Base-by-base conservation (phyloP, 2,888 invertebrate species). In the Thumatha senex region DNA sequence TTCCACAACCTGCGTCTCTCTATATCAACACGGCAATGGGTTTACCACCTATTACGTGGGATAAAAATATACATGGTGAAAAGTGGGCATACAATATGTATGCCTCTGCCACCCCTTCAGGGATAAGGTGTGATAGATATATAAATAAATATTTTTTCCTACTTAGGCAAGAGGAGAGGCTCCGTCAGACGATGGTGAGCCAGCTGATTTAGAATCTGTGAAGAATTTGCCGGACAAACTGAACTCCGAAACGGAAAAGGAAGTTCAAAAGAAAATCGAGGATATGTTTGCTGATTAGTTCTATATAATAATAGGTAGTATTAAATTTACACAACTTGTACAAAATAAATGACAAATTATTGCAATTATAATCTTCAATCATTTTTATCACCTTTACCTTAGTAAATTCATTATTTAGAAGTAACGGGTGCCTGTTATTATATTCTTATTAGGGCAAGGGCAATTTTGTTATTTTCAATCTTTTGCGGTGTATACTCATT, bases 241-340 rank as follows among this genome's bases (percentile, higher is more conserved):
- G 14, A 89, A 89, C 56, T 86, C 90, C 0, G 89, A 90, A 50
- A 84, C 86, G 1, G 90, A 90, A 61, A 90, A 87, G 60, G 88
- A 88, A 74, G 89, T 89, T 24, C 91, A 89, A 64, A 90, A 85
- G 78, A 90, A 89, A 64, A 92, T 89, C 44, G 91, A 92, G 68
- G 92, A 92, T 53, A 92, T 92, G 89, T 92, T 92, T 74, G 92
- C 92, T 43, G 92, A 92, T 74, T 92, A 85, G 73, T 44, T 31
- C 15, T 31, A 34, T 4, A 24, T 24, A 24, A 24, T 4, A 24
- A 24, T 24, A 24, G 18, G 5, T 24, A 24, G 18, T 24, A 24
- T 24, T 40, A 30, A 31, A 29, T n/a, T 41, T 2, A 12, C 12
- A 24, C 39, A 7, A 9, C 14, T 18, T 39, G 24, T 39, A 24